Percentiles rank a stretch among this genome's conserved stretches.
Evolutionary conservation across 2,113 vertebrate genomes (phyloP).

Genomic region (Prionailurus viverrinus): DNA sequence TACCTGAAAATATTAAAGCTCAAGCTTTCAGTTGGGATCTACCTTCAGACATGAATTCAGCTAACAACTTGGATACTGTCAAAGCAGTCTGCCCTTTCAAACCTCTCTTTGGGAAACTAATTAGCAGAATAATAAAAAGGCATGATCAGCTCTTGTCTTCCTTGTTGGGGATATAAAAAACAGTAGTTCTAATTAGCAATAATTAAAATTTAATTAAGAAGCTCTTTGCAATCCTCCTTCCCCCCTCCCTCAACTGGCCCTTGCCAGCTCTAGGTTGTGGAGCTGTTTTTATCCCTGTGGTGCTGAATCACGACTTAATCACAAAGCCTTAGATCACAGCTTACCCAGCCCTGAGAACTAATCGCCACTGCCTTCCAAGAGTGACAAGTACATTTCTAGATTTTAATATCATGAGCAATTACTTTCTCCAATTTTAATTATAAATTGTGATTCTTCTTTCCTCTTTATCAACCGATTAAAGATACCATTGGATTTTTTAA

Average conservation of each 20-base stretch:
- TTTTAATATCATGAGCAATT: conserved; percentile 43
- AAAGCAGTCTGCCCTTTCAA: conserved; percentile 72
- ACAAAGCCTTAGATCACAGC: conserved; percentile 29
- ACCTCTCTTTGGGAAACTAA: conserved; percentile 83
- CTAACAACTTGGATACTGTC: conserved; percentile 69
- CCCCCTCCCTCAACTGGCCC: neutral
- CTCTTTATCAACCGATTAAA: conserved; percentile 67
- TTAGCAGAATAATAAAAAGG: conserved; percentile 84
- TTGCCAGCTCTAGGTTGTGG: conserved; percentile 67
- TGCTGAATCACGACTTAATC: conserved; percentile 84
- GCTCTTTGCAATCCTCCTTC: conserved; percentile 73
- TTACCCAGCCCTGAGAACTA: neutral
- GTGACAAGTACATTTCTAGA: neutral
- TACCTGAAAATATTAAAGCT: neutral
- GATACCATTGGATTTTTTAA: conserved; percentile 64
- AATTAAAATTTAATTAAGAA: conserved; percentile 89
- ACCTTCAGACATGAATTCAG: conserved; percentile 43
- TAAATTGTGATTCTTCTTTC: conserved; percentile 25
- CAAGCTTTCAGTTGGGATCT: neutral
- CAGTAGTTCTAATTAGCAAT: conserved; percentile 86
- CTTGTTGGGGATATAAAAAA: conserved; percentile 84
- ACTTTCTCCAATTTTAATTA: conserved; percentile 58
- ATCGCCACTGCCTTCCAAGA: neutral
- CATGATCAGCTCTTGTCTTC: conserved; percentile 82
- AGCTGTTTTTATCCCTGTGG: conserved; percentile 84